A percentile compares a stretch with the other conserved stretches of the same genome.
Conservation (phyloP, 2,113 vertebrate species). For the Labeo catla region DNA sequence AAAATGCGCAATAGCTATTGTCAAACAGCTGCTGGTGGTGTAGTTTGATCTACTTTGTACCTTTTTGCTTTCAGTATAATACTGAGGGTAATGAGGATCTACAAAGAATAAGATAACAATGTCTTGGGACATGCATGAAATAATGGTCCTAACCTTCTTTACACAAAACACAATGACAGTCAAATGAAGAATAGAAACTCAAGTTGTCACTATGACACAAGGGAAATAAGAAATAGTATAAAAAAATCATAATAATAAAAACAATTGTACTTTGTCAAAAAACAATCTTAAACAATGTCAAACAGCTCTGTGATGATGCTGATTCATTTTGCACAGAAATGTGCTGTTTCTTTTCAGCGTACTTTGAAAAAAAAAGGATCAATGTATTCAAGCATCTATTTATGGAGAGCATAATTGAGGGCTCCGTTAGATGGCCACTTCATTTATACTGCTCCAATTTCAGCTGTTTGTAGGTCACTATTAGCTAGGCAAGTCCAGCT, state of each 20-base stretch:
- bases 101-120: not conserved
- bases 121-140: not conserved
- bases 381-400: slow-evolving; percentile 51
- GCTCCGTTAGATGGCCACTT: slow-evolving; percentile 52
- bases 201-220: not conserved
- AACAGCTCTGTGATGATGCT: not conserved
- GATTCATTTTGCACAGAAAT: not conserved
- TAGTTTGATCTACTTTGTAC: not conserved
- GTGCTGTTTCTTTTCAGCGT: slow-evolving; percentile 34
- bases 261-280: not conserved
- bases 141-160: not conserved
- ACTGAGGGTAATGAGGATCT: not conserved
- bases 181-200: not conserved
- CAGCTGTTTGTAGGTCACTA: slow-evolving; percentile 59
- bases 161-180: not conserved
- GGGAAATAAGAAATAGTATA: not conserved
- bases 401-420: slow-evolving; percentile 52
- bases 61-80: not conserved
- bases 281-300: not conserved
- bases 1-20: no score
- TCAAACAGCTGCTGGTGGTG: not conserved
- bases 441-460: slow-evolving; percentile 55
- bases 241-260: not conserved
- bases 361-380: slow-evolving; percentile 3
- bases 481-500: slow-evolving; percentile 51